A percentile compares a stretch with the other conserved stretches of the same genome.
phyloP scores from a whole-genome alignment of 2,888 invertebrate genomes.

The Habrosyne pyritoides region DNA sequence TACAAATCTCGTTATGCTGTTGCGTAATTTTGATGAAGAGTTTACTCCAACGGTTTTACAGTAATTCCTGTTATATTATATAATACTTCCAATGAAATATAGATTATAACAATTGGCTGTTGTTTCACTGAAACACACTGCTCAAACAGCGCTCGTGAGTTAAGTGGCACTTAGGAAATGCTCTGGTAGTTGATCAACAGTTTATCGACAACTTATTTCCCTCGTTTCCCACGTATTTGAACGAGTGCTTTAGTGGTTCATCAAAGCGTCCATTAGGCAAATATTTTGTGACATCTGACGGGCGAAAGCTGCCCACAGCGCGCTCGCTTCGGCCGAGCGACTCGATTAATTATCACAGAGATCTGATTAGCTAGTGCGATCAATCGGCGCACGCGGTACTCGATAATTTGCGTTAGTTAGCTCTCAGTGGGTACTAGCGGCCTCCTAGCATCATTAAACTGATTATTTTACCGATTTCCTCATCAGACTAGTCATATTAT shows the following conservation, averaged over 20 bases:
- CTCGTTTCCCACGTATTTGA: constrained; percentile 35
- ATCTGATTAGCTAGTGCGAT: constrained; percentile 52
- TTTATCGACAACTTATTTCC: constrained; percentile 31
- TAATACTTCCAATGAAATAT: no score
- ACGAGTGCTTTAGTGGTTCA: constrained; percentile 25
- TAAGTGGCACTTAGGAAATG: background rate
- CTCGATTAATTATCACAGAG: constrained; percentile 53
- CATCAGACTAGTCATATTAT: no score
- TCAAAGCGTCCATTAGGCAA: constrained; percentile 54
- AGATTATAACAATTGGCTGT: background rate
- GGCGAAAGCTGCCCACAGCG: constrained; percentile 18
- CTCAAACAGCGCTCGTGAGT: background rate
- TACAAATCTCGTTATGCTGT: no score
- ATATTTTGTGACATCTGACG: constrained; percentile 48
- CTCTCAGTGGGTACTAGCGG: constrained; percentile 13
- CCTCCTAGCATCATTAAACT: constrained; percentile 21
- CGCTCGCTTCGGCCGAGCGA: constrained; percentile 31
- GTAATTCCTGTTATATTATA: no score
- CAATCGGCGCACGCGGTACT: constrained; percentile 36
- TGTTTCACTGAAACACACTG: background rate
- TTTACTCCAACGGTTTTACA: no score
- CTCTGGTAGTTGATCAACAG: constrained; percentile 16
- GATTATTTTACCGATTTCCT: constrained; percentile 17
- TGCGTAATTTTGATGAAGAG: no score
- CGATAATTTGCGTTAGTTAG: constrained; percentile 29